Conservation (phyloP, 1,140 invertebrate genomes). For the Onthophagus taurus region DNA sequence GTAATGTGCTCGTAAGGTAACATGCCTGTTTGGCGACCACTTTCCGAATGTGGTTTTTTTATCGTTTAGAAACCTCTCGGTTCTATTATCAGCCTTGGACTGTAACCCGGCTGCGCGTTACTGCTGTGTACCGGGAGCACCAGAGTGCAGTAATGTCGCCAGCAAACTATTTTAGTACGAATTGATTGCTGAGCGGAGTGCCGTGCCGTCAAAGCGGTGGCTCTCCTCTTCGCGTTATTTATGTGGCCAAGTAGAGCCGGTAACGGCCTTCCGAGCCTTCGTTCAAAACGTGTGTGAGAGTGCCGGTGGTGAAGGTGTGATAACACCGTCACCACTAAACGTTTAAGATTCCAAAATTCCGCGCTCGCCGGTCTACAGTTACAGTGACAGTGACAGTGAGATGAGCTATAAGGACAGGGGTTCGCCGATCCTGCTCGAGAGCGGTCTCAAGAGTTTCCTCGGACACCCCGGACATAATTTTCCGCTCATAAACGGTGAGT, state of each 20-base stretch:
- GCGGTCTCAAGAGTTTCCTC: slow-evolving; percentile 37
- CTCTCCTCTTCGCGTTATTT: slow-evolving; percentile 17
- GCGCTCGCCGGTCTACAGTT: slow-evolving; percentile 35
- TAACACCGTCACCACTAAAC: slow-evolving; percentile 28
- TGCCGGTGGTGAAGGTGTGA: slow-evolving; percentile 23
- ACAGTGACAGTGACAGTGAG: slow-evolving; percentile 39
- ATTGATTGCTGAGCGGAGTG: slow-evolving; percentile 33
- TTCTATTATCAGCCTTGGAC: slow-evolving; percentile 35
- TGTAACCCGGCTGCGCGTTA: slow-evolving; percentile 31
- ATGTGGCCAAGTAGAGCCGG: slow-evolving; percentile 18
- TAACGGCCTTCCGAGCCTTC: slow-evolving; percentile 17
- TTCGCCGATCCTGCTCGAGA: slow-evolving; percentile 36
- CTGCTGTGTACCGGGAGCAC: slow-evolving; percentile 20
- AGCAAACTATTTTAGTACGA: slow-evolving; percentile 35
- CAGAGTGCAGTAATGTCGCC: slow-evolving; percentile 33
- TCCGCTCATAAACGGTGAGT: slow-evolving; percentile 37
- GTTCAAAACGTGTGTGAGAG: no score
- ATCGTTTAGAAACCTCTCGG: no score
- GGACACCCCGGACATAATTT: slow-evolving; percentile 37
- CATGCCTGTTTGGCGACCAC: no score
- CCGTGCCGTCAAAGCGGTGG: no score
- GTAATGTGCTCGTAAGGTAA: no score
- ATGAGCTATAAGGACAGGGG: slow-evolving; percentile 38
- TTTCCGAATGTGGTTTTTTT: no score
- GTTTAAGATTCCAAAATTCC: slow-evolving; percentile 37